These are phyloP conservation scores for Todus mexicanus DNA, from an alignment of 2,797 vertebrate genomes.

Conservation along the genomic window DNA sequence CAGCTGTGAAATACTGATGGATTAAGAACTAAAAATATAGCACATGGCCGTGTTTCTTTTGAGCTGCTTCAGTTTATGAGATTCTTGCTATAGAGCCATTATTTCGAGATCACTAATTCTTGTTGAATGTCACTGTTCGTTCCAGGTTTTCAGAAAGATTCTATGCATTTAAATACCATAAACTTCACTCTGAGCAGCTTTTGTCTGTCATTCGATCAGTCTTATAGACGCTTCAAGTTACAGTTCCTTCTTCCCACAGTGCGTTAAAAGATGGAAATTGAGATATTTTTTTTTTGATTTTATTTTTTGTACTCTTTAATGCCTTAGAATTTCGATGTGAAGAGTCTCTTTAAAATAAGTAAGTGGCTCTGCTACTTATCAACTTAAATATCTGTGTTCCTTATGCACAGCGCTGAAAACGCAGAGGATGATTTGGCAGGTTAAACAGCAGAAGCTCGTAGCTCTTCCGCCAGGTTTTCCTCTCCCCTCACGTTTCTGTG, in stretches of 20 bases:
- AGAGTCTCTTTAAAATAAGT: not conserved
- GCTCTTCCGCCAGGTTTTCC: not conserved
- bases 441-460: not conserved
- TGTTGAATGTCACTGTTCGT: not conserved
- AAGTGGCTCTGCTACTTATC: not conserved
- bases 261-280: not conserved
- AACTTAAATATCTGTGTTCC: not conserved
- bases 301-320: not conserved
- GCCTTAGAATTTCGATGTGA: not conserved
- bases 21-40: constrained; percentile 62
- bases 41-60: constrained; percentile 29
- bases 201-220: not conserved
- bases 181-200: not conserved
- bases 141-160: not conserved
- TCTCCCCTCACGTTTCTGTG: not conserved
- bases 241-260: not conserved
- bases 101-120: not conserved
- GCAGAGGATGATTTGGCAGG: not conserved
- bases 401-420: not conserved
- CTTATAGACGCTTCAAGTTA: not conserved
- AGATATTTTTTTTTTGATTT: too few species aligned
- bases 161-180: not conserved
- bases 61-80: not conserved
- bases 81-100: not conserved
- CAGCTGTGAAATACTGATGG: constrained; percentile 58